phyloP scores from a whole-genome alignment of 2,888 invertebrate genomes.

The Euplexia lucipara region DNA sequence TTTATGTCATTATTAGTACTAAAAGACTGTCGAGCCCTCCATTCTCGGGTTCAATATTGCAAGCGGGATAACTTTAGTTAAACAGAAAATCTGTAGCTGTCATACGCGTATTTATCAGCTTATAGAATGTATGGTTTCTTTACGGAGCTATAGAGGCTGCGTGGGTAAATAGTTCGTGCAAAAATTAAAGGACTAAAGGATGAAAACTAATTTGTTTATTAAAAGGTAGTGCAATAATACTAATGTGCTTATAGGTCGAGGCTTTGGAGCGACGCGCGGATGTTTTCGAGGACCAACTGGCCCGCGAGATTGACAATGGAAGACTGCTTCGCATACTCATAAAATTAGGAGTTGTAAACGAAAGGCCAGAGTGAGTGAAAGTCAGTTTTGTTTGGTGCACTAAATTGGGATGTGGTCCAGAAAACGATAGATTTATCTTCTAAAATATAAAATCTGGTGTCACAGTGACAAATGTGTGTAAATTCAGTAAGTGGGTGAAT shows the following conservation, averaged over 20 bases:
- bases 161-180: too few relatives aligned
- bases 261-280: conserved; percentile 97
- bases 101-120: too few relatives aligned
- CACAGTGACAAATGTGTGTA: too few relatives aligned
- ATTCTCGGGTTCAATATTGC: not conserved
- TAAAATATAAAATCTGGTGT: too few relatives aligned
- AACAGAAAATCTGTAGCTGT: conserved; percentile 2
- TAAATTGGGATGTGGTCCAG: not conserved
- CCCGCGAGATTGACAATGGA: conserved; percentile 98
- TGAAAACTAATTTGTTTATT: not conserved
- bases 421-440: too few relatives aligned
- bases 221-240: not conserved
- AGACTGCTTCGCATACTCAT: conserved; percentile 97
- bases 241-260: conserved; percentile 89
- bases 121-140: too few relatives aligned
- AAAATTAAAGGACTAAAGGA: not conserved
- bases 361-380: conserved; percentile 96
- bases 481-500: too few relatives aligned
- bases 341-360: conserved; percentile 98
- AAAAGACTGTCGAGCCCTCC: not conserved
- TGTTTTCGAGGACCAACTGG: conserved; percentile 96
- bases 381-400: not conserved
- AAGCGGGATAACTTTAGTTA: not conserved
- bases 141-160: too few relatives aligned
- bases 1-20: conserved; percentile 2